Evolutionary conservation across 23 tunicate genomes (phyloP).

Genomic region (Trididemnum nubilum): DNA sequence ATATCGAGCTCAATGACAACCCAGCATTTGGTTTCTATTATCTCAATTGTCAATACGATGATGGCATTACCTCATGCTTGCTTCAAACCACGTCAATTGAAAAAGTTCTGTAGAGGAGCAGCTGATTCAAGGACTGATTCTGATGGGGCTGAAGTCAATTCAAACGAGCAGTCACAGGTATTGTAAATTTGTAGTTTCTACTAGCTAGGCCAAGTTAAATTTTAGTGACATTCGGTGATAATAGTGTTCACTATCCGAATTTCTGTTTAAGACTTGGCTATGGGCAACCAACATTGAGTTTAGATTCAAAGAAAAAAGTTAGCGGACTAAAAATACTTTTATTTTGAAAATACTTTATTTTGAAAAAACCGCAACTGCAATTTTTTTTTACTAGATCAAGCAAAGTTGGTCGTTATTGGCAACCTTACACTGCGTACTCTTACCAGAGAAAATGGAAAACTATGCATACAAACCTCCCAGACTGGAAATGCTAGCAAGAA

Average conservation of each 20-base stretch:
- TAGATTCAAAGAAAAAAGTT: too few species aligned
- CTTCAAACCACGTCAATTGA: conserved; percentile 24
- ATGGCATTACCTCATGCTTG: conserved; percentile 79
- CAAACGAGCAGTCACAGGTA: conserved; percentile 60
- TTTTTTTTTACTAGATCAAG: conserved; percentile 36
- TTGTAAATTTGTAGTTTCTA: too few species aligned
- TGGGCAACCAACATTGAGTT: too few species aligned
- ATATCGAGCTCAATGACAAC: conserved; percentile 78
- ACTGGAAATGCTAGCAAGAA: conserved; percentile 70
- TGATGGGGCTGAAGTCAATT: conserved; percentile 26
- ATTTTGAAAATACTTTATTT: background rate
- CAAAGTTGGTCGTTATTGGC: conserved; percentile 91
- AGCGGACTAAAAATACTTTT: too few species aligned
- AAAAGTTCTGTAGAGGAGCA: background rate
- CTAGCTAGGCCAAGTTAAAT: too few species aligned
- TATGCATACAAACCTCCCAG: conserved; percentile 64
- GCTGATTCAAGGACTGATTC: conserved; percentile 20
- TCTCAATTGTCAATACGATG: conserved; percentile 84
- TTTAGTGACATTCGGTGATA: too few species aligned
- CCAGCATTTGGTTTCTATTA: conserved; percentile 72
- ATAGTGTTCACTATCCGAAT: too few species aligned
- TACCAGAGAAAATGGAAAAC: conserved; percentile 59
- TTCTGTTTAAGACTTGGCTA: too few species aligned
- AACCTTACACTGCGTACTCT: conserved; percentile 76
- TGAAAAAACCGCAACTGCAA: background rate